Evolutionary conservation across 2,888 invertebrate genomes (phyloP).

Genomic region (Dastarcus helophoroides): DNA sequence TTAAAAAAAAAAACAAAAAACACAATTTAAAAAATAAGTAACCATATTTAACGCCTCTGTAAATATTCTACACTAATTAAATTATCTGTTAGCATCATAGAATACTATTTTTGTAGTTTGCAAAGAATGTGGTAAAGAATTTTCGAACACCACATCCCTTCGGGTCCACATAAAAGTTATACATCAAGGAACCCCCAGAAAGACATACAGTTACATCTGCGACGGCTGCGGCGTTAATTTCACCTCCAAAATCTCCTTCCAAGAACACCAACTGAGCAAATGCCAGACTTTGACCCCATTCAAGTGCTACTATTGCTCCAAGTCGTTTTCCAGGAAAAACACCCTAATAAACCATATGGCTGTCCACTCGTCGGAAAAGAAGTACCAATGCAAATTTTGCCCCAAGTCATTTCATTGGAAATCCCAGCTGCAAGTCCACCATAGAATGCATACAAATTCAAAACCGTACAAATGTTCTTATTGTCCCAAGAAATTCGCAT

Average conservation of each 20-base stretch:
- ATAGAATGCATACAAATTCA: conserved; percentile 38
- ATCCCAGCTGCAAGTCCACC: conserved; percentile 32
- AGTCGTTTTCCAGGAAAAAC: conserved; percentile 36
- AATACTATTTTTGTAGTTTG: conserved; percentile 27
- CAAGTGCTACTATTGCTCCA: conserved; percentile 33
- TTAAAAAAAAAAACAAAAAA: too few species aligned
- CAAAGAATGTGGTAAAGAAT: conserved; percentile 36
- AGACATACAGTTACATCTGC: conserved; percentile 28
- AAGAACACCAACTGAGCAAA: conserved; percentile 37
- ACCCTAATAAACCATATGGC: conserved; percentile 38
- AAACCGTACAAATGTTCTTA: conserved; percentile 40
- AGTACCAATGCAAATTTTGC: conserved; percentile 29
- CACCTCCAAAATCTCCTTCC: conserved; percentile 34
- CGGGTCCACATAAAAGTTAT: conserved; percentile 35
- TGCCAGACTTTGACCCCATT: conserved; percentile 30
- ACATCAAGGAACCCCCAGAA: conserved; percentile 22
- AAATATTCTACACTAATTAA: too few species aligned
- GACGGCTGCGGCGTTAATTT: conserved; percentile 28
- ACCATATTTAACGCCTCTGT: too few species aligned
- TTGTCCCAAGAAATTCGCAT: conserved; percentile 34
- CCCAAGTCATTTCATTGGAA: conserved; percentile 31
- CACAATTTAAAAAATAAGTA: too few species aligned
- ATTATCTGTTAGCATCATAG: background rate
- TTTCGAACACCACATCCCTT: conserved; percentile 35
- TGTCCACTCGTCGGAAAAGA: conserved; percentile 32